Base-by-base conservation (phyloP, 2,113 vertebrate species). In the Grammomys dolichurus region DNA sequence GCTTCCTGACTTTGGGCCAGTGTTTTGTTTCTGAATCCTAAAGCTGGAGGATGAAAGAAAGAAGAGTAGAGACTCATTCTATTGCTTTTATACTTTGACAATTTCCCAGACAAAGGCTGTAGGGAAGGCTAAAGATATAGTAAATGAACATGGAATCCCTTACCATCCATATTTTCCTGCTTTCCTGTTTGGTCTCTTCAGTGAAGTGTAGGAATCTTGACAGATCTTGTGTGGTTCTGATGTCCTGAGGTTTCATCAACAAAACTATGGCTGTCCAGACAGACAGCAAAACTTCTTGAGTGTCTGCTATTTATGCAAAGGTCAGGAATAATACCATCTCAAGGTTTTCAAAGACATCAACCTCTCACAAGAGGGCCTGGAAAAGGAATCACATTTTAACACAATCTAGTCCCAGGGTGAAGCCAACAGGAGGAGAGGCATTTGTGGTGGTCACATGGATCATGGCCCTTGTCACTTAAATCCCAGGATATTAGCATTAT, bases 11-110 rank as follows among this genome's bases (percentile, higher is more conserved):
- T 51, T 93, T 91, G 36, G 73, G 65, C 46, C 36, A 20, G 63
- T 33, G 86, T 9, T 12, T 69, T 92, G 54, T 14, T 94, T 88
- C 36, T 73, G 93, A 87, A 90, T 75, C n/a, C 36, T 60, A 54
- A 54, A 43, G 13, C 60, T 92, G 43, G 43, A 78, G 58, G 20
- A 54, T 46, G 43, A 77, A 76, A 72, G 46, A 82, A 91, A 67
- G 69, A 70, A 89, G 22, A 89, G 20, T 40, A 75, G 33, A 85
- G 51, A 82, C 17, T 67, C 5, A 2, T 65, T 63, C 36, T 7
- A 1, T 46, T 82, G 84, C 48, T 20, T 72, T 89, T 67, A 16
- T 17, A 84, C 87, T 40, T 87, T 60, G 33, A 6, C 46, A 43
- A 7, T 26, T 48, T 56, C 58, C 67, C 5, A 87, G 84, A 63